A percentile compares a stretch with the other conserved stretches of the same genome.
Evolutionary conservation across 2,797 vertebrate species (phyloP).

Genomic region (Peromyscus attwateri): DNA sequence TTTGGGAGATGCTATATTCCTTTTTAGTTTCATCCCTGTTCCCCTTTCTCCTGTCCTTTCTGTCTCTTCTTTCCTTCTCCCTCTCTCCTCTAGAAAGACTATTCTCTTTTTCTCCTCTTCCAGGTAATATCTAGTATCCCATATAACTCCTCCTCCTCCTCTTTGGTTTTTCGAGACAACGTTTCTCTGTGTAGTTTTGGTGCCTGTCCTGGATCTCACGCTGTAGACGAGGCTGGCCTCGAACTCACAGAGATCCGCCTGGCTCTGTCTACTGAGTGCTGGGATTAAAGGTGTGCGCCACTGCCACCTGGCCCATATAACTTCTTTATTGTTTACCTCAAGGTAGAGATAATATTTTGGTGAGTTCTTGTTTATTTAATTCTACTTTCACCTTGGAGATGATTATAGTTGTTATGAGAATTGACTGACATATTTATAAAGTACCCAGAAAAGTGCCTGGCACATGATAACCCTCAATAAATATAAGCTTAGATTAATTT

Average conservation of each 20-base stretch:
- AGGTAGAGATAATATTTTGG: background rate
- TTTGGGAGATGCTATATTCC: background rate
- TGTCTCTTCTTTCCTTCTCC: background rate
- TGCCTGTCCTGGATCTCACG: too few species aligned
- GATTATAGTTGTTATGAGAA: background rate
- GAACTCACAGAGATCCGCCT: too few species aligned
- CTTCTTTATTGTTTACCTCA: background rate
- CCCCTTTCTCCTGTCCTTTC: background rate
- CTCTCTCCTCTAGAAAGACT: background rate
- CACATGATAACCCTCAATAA: background rate
- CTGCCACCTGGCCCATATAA: background rate
- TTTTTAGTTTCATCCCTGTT: background rate
- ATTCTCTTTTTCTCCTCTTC: background rate
- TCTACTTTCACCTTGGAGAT: background rate
- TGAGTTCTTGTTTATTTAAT: background rate
- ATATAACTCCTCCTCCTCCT: too few species aligned
- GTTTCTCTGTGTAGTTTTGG: too few species aligned
- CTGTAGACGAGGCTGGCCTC: too few species aligned
- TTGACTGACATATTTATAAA: background rate
- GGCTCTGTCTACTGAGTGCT: too few species aligned
- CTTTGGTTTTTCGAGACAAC: too few species aligned
- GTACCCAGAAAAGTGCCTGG: background rate
- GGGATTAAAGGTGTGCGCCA: too few species aligned
- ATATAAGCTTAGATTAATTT: background rate
- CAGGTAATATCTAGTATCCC: background rate